Evolutionary conservation across 2,113 vertebrate genomes (phyloP).

Genomic region (Hippocampus comes): DNA sequence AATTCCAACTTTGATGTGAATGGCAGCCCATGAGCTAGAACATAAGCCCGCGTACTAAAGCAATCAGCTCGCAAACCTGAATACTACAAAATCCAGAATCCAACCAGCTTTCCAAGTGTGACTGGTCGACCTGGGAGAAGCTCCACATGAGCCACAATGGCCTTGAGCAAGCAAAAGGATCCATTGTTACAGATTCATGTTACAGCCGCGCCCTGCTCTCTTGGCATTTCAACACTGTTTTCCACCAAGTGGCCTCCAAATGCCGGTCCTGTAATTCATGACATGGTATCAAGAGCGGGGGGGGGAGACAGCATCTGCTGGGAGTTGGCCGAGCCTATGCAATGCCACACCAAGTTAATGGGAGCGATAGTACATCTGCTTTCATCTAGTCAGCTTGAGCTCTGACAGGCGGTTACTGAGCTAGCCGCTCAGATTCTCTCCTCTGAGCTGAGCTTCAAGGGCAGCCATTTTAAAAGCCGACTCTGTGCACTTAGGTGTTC

Average conservation of each 20-base stretch:
- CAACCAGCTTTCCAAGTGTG: slow-evolving; percentile 41
- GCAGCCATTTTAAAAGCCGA: slow-evolving; percentile 97
- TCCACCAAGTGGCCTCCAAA: slow-evolving; percentile 85
- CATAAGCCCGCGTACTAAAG: not conserved
- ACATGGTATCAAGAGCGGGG: slow-evolving; percentile 61
- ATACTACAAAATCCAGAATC: slow-evolving; percentile 7
- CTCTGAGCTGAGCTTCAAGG: slow-evolving; percentile 80
- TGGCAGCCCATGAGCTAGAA: not conserved
- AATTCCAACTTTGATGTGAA: not conserved
- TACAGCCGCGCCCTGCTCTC: slow-evolving; percentile 89
- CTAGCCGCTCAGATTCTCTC: slow-evolving; percentile 90
- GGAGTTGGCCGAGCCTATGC: slow-evolving; percentile 64
- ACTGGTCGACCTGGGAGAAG: slow-evolving; percentile 32
- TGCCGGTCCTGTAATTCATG: slow-evolving; percentile 61
- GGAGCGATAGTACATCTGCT: slow-evolving; percentile 84
- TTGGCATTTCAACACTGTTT: slow-evolving; percentile 85
- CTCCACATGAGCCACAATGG: slow-evolving; percentile 59
- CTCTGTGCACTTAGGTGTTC: slow-evolving; percentile 74
- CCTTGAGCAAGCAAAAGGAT: slow-evolving; percentile 75
- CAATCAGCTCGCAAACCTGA: slow-evolving; percentile 10
- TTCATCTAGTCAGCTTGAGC: slow-evolving; percentile 86
- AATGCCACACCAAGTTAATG: slow-evolving; percentile 81
- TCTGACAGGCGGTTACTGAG: slow-evolving; percentile 86
- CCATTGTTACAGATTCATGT: slow-evolving; percentile 91
- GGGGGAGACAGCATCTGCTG: slow-evolving; percentile 66